phyloP scores from a whole-genome alignment of 2,888 invertebrate genomes.

The Chloromyia formosa region DNA sequence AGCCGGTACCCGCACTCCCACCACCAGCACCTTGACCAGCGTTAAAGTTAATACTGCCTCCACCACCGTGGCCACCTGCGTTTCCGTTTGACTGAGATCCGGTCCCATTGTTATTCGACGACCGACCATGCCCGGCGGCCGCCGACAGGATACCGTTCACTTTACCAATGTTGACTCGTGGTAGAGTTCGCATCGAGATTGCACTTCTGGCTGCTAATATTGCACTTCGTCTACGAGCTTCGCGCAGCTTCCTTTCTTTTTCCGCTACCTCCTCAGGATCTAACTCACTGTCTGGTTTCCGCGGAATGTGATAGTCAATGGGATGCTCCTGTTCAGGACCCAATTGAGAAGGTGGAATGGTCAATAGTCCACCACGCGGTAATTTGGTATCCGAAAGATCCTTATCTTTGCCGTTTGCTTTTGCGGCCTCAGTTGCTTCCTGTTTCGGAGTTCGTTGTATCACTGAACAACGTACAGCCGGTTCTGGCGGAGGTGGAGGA shows the following conservation, averaged over 20 bases:
- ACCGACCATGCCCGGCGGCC: constrained; percentile 83
- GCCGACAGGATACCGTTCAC: constrained; percentile 74
- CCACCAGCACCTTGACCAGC: constrained; percentile 64
- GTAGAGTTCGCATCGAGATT: constrained; percentile 67
- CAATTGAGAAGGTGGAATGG: constrained; percentile 54
- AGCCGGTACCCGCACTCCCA: constrained; percentile 67
- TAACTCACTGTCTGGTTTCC: constrained; percentile 71
- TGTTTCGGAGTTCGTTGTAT: constrained; percentile 79
- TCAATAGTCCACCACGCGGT: constrained; percentile 58
- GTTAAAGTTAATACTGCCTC: constrained; percentile 62
- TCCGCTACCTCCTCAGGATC: constrained; percentile 57
- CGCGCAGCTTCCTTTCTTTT: constrained; percentile 72
- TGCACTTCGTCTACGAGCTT: constrained; percentile 74
- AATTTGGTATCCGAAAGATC: constrained; percentile 66
- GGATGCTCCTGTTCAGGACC: constrained; percentile 86
- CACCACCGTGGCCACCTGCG: constrained; percentile 59
- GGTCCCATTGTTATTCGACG: constrained; percentile 68
- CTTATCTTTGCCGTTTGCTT: constrained; percentile 55
- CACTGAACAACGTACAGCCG: constrained; percentile 78
- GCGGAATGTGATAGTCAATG: constrained; percentile 86
- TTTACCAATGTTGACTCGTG: constrained; percentile 67
- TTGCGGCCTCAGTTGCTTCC: constrained; percentile 52
- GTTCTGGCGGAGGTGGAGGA: constrained; percentile 73
- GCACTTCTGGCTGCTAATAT: constrained; percentile 67
- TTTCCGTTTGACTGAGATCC: constrained; percentile 62